These are phyloP conservation scores for Mamestra configurata DNA, from an alignment of 1,140 invertebrate genomes.

Conservation along the genomic window DNA sequence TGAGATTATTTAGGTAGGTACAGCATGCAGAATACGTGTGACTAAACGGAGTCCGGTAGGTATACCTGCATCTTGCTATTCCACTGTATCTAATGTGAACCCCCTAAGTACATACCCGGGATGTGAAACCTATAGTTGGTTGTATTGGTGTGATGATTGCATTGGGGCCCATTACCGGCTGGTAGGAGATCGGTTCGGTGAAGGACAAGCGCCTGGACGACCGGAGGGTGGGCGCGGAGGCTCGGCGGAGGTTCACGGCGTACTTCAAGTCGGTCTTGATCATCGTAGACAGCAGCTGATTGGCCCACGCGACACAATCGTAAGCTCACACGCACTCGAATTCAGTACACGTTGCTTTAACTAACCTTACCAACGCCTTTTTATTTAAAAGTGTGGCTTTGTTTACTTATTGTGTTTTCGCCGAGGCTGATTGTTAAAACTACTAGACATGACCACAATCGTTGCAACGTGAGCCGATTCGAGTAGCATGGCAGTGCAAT, in stretches of 20 bases:
- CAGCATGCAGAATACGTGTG: not conserved
- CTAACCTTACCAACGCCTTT: constrained; percentile 88
- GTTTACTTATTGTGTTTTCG: no score
- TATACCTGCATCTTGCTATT: not conserved
- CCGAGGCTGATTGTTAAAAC: not conserved
- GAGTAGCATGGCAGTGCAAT: constrained; percentile 40
- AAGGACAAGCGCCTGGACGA: constrained; percentile 67
- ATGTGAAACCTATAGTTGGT: not conserved
- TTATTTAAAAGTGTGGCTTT: not conserved
- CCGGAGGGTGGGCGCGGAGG: constrained; percentile 75
- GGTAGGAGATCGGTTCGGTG: constrained; percentile 69
- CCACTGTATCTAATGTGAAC: not conserved
- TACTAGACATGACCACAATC: not conserved
- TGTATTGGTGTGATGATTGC: not conserved
- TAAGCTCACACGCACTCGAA: constrained; percentile 51
- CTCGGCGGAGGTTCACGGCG: constrained; percentile 90
- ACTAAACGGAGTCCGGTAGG: not conserved
- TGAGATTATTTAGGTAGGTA: not conserved
- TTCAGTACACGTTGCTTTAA: constrained; percentile 49
- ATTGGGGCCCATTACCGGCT: constrained; percentile 63
- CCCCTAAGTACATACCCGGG: not conserved
- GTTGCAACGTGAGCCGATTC: constrained; percentile 35
- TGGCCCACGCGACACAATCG: constrained; percentile 71
- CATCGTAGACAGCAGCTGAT: constrained; percentile 93
- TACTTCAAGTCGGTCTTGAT: constrained; percentile 94